Percentiles rank a stretch among this genome's conserved stretches.
phyloP scores from a whole-genome alignment of 2,113 vertebrate species.

The Semicossyphus pulcher region DNA sequence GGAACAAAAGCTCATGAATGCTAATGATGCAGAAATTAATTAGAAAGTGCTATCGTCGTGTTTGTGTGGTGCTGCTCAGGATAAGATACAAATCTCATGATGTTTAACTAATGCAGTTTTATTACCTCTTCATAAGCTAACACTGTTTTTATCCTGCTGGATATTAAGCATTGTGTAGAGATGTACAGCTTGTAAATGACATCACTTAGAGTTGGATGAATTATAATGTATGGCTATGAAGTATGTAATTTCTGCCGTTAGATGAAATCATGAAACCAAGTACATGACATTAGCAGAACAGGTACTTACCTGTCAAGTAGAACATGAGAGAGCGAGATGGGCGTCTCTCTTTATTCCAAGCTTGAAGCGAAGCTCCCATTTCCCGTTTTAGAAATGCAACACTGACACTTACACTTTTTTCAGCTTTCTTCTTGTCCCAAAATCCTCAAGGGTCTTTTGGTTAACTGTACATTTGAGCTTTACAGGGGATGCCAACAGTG shows the following conservation, averaged over 20 bases:
- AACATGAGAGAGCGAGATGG: no score
- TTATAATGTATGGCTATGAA: not conserved
- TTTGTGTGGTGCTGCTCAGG: constrained; percentile 29
- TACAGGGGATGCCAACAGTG: no score
- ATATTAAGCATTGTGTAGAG: not conserved
- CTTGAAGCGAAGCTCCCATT: no score
- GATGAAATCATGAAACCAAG: no score
- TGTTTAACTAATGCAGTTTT: not conserved
- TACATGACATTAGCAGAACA: no score
- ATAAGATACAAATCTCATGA: constrained; percentile 20
- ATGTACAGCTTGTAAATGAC: not conserved
- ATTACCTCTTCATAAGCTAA: constrained; percentile 5
- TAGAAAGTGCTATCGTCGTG: constrained; percentile 1
- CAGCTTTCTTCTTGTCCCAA: no score
- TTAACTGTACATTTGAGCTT: no score
- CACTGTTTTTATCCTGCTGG: not conserved
- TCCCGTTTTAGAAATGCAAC: no score
- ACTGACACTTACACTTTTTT: no score
- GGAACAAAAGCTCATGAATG: constrained; percentile 22
- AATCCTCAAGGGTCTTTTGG: no score
- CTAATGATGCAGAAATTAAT: constrained; percentile 28
- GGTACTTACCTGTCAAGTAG: no score
- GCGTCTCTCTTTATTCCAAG: not conserved
- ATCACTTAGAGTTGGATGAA: not conserved
- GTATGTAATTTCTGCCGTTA: not conserved